phyloP scores from a whole-genome alignment of 2,888 invertebrate genomes.

The Sphaerophoria taeniata region DNA sequence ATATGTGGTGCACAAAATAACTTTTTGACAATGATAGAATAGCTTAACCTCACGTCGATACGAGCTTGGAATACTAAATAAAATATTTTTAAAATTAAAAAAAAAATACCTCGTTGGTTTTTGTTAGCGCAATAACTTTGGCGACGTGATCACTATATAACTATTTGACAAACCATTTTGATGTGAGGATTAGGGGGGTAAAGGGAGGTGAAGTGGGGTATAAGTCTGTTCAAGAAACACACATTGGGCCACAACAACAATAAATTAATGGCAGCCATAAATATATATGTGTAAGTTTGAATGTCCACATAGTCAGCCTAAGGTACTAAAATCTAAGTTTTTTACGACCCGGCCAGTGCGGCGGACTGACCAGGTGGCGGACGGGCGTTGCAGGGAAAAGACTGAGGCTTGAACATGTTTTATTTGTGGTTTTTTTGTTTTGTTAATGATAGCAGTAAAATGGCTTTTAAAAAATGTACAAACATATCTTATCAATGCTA shows the following conservation, averaged over 20 bases:
- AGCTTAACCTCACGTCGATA: slow-evolving; percentile 72
- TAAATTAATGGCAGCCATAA: slow-evolving; percentile 74
- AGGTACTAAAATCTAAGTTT: slow-evolving; percentile 71
- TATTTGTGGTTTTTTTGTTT: slow-evolving; percentile 10
- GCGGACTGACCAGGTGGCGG: neutral
- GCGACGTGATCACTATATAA: slow-evolving; percentile 69
- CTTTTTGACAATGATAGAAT: slow-evolving; percentile 75
- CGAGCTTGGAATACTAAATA: slow-evolving; percentile 69
- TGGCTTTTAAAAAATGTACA: slow-evolving; percentile 42
- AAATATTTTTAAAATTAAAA: neutral
- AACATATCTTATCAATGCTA: slow-evolving; percentile 35
- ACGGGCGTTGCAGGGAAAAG: slow-evolving; percentile 26
- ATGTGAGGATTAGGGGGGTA: slow-evolving; percentile 15
- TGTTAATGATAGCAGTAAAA: slow-evolving; percentile 48
- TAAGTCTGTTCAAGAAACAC: slow-evolving; percentile 23
- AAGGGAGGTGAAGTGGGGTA: slow-evolving; percentile 5
- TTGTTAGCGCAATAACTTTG: slow-evolving; percentile 73
- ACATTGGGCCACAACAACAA: slow-evolving; percentile 59
- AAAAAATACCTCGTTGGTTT: slow-evolving; percentile 1
- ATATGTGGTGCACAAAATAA: slow-evolving; percentile 74
- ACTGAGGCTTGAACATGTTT: slow-evolving; percentile 28
- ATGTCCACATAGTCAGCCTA: slow-evolving; percentile 65
- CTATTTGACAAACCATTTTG: slow-evolving; percentile 24
- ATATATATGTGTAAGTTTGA: slow-evolving; percentile 70
- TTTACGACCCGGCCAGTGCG: slow-evolving; percentile 51